Conservation (phyloP, 1,140 invertebrate genomes). For the Oreohelix idahoensis region DNA sequence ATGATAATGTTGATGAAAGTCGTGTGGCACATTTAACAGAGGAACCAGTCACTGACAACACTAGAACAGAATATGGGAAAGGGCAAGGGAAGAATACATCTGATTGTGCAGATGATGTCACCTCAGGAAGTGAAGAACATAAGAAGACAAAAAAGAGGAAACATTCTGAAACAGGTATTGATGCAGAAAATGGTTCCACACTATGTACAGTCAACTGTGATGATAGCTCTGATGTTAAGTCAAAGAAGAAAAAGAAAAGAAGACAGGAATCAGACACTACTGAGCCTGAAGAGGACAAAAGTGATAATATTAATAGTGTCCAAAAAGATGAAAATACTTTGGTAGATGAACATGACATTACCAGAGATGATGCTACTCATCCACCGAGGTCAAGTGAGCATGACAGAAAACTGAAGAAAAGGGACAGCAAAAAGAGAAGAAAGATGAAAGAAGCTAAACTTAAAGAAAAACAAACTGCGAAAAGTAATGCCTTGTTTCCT, state of each 20-base stretch:
- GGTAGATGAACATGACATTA: background rate
- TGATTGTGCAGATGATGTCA: background rate
- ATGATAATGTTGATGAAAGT: background rate
- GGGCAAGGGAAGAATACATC: background rate
- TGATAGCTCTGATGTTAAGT: background rate
- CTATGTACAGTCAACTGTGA: background rate
- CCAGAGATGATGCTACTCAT: background rate
- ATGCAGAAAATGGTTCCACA: background rate
- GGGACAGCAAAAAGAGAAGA: constrained; percentile 5
- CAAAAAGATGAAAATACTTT: too few species aligned
- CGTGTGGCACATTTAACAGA: background rate
- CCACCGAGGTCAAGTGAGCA: background rate
- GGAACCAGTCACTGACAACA: background rate
- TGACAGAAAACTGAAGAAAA: background rate
- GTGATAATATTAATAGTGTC: background rate
- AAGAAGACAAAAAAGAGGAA: constrained; percentile 20
- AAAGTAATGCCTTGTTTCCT: constrained; percentile 2
- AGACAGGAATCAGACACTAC: background rate
- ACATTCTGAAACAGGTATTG: background rate
- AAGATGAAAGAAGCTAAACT: constrained; percentile 2
- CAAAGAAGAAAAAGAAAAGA: constrained; percentile 12
- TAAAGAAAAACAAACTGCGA: background rate
- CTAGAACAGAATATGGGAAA: background rate
- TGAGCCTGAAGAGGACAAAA: background rate
- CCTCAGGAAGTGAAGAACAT: background rate